phyloP scores from a whole-genome alignment of 2,888 invertebrate species.

The Pediacus dermestoides region DNA sequence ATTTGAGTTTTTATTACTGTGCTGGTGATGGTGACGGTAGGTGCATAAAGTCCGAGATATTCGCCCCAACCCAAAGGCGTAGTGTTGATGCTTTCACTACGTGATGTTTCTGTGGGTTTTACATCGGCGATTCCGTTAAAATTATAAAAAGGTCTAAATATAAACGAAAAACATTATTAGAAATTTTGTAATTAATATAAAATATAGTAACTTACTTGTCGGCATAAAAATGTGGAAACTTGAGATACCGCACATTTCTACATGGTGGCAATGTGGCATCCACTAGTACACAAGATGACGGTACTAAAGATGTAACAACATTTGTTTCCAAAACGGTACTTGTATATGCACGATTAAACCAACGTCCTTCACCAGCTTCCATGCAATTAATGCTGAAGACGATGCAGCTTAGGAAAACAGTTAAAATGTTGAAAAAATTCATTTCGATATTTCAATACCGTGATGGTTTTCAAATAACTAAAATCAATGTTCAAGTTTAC shows the following conservation, averaged over 20 bases:
- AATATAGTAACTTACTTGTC: slow-evolving; percentile 26
- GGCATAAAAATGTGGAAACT: slow-evolving; percentile 35
- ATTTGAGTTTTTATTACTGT: slow-evolving; percentile 37
- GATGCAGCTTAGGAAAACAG: too few relatives aligned
- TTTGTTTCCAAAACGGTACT: slow-evolving; percentile 36
- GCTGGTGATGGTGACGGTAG: slow-evolving; percentile 43
- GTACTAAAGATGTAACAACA: slow-evolving; percentile 40
- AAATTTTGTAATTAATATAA: too few relatives aligned
- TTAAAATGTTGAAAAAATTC: too few relatives aligned
- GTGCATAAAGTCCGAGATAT: slow-evolving; percentile 43
- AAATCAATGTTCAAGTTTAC: too few relatives aligned
- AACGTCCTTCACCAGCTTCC: too few relatives aligned
- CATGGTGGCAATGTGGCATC: slow-evolving; percentile 46
- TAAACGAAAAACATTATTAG: neutral
- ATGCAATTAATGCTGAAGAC: too few relatives aligned
- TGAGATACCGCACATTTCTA: slow-evolving; percentile 41
- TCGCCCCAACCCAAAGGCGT: slow-evolving; percentile 42
- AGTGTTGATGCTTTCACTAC: slow-evolving; percentile 3
- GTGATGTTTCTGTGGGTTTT: slow-evolving; percentile 2
- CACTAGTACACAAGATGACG: slow-evolving; percentile 48
- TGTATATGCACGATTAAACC: slow-evolving; percentile 36
- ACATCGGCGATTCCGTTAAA: neutral
- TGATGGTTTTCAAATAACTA: too few relatives aligned
- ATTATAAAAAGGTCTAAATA: neutral
- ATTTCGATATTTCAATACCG: too few relatives aligned